phyloP scores from a whole-genome alignment of 2,888 invertebrate species.

The Loripinus fragilis region DNA sequence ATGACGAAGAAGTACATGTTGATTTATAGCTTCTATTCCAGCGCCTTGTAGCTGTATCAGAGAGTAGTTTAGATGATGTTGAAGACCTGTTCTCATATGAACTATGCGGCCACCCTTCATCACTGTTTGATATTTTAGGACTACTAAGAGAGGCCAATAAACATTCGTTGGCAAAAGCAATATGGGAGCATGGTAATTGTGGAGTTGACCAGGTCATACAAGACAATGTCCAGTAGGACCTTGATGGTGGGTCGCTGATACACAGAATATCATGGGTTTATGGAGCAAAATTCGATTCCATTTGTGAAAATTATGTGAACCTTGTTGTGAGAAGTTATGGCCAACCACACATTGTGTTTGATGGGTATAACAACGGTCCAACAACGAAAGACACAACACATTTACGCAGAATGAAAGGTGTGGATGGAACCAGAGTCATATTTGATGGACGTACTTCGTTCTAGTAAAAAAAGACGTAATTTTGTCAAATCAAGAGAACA shows the following conservation, averaged over 20 bases:
- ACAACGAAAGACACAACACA: constrained; percentile 66
- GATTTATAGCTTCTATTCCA: no score
- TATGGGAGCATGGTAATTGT: no score
- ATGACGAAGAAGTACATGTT: no score
- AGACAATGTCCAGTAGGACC: constrained; percentile 32
- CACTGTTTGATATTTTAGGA: no score
- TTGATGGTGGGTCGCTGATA: constrained; percentile 62
- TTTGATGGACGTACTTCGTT: constrained; percentile 56
- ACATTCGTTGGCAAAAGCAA: no score
- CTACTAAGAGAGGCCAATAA: no score
- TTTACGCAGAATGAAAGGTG: constrained; percentile 49
- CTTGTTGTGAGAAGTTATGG: constrained; percentile 49
- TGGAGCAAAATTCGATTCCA: constrained; percentile 49
- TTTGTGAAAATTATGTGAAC: constrained; percentile 45
- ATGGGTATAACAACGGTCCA: constrained; percentile 62
- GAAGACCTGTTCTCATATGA: no score
- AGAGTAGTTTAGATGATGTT: no score
- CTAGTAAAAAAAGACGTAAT: constrained; percentile 62
- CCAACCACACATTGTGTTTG: constrained; percentile 57
- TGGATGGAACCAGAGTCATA: constrained; percentile 33
- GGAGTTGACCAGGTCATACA: no score
- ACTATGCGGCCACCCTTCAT: no score
- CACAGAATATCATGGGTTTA: constrained; percentile 57
- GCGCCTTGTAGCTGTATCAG: no score
- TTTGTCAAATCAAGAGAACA: constrained; percentile 64